phyloP scores from a whole-genome alignment of 2,113 vertebrate species.

The Cathartes aura region DNA sequence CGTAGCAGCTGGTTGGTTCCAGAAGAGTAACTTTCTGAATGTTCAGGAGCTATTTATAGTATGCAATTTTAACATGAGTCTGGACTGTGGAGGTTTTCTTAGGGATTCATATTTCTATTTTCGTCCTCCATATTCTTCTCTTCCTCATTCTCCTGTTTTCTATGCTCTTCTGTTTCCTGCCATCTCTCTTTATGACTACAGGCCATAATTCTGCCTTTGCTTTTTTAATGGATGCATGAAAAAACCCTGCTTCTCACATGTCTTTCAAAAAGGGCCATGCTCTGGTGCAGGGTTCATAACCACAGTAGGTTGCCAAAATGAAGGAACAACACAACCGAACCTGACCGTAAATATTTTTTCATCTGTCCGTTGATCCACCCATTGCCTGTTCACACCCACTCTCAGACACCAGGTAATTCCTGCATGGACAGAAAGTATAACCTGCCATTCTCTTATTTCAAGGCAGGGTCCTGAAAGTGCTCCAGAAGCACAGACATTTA shows the following conservation, averaged over 20 bases:
- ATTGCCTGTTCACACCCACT: background rate
- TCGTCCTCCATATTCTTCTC: background rate
- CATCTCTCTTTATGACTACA: background rate
- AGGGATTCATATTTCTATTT: background rate
- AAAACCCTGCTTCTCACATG: background rate
- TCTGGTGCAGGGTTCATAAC: background rate
- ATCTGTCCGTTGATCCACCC: background rate
- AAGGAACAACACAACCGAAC: background rate
- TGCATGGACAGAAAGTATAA: background rate
- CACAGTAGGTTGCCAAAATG: background rate
- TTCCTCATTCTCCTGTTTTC: background rate
- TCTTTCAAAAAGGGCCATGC: background rate
- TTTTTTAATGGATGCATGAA: background rate
- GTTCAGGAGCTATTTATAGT: background rate
- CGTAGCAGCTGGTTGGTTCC: background rate
- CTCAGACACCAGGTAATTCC: background rate
- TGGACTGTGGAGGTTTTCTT: background rate
- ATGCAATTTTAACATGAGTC: background rate
- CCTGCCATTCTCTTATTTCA: background rate
- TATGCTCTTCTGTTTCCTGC: background rate
- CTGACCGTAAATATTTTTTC: background rate
- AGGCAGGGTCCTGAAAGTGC: background rate
- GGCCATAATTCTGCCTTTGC: background rate
- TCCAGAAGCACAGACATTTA: background rate
- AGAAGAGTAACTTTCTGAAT: background rate